These are phyloP conservation scores for Columba guinea DNA, from an alignment of 2,797 vertebrate genomes.

Conservation along the genomic window DNA sequence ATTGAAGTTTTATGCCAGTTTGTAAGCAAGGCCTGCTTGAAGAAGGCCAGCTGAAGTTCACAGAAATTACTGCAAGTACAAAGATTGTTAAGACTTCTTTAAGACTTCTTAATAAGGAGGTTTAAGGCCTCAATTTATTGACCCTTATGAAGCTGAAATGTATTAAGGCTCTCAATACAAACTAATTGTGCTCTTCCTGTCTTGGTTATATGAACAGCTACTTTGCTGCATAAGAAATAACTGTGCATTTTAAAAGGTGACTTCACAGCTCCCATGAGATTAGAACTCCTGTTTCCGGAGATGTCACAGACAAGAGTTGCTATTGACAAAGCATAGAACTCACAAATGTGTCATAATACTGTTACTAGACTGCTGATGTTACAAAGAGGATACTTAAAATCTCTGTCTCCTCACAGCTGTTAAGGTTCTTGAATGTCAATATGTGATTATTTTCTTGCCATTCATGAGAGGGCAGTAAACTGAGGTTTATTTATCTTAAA, in stretches of 20 bases:
- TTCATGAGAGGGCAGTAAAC: not conserved
- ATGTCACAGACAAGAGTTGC: not conserved
- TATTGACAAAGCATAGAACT: not conserved
- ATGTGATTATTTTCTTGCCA: not conserved
- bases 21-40: not conserved
- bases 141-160: not conserved
- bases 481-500: not conserved
- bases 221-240: not conserved
- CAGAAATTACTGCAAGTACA: not conserved
- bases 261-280: not conserved
- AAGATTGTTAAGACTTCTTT: not conserved
- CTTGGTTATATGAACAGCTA: not conserved
- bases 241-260: not conserved
- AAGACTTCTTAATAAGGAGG: not conserved
- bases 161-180: not conserved
- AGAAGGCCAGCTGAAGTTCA: not conserved
- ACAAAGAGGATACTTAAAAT: not conserved
- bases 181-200: not conserved
- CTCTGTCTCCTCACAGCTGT: not conserved
- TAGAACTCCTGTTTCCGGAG: not conserved
- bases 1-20: not conserved
- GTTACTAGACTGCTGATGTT: not conserved
- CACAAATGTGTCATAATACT: not conserved
- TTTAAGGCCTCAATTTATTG: not conserved
- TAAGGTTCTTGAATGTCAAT: not conserved